Conservation (phyloP, 2,797 vertebrate genomes). For the Sternotherus odoratus region DNA sequence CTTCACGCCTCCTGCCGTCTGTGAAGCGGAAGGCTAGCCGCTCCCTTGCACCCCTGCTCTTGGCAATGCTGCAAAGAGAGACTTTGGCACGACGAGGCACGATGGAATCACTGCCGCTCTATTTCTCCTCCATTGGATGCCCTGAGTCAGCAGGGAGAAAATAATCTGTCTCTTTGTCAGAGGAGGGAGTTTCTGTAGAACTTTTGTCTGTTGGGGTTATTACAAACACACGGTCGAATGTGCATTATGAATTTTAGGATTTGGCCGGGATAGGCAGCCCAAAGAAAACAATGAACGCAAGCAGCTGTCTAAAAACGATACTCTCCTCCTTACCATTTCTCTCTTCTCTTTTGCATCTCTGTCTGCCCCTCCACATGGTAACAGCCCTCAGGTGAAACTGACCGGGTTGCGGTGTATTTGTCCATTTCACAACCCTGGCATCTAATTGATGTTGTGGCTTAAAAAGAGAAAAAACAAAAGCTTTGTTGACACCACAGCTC, state of each 20-base stretch:
- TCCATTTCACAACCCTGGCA: background rate
- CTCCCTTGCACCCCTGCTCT: background rate
- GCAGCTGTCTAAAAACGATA: background rate
- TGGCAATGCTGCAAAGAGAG: background rate
- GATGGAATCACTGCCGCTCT: background rate
- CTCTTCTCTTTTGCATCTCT: background rate
- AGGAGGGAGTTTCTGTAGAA: background rate
- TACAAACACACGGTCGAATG: background rate
- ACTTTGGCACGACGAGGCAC: background rate
- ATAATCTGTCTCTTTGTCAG: background rate
- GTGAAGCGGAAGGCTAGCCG: too few relatives aligned
- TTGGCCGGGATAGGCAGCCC: background rate
- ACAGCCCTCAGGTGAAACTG: background rate
- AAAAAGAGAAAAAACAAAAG: background rate
- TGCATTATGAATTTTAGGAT: background rate
- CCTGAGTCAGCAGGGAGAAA: background rate
- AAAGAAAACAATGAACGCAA: background rate
- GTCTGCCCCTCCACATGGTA: background rate
- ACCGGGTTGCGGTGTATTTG: background rate
- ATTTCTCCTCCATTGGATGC: background rate
- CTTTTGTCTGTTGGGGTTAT: background rate
- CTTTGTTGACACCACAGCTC: background rate
- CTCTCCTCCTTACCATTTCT: background rate
- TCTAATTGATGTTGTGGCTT: background rate
- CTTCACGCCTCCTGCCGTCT: background rate